Percentiles rank a stretch among this genome's conserved stretches.
Conservation (phyloP, 2,113 vertebrate genomes). For the Glareola pratincola region DNA sequence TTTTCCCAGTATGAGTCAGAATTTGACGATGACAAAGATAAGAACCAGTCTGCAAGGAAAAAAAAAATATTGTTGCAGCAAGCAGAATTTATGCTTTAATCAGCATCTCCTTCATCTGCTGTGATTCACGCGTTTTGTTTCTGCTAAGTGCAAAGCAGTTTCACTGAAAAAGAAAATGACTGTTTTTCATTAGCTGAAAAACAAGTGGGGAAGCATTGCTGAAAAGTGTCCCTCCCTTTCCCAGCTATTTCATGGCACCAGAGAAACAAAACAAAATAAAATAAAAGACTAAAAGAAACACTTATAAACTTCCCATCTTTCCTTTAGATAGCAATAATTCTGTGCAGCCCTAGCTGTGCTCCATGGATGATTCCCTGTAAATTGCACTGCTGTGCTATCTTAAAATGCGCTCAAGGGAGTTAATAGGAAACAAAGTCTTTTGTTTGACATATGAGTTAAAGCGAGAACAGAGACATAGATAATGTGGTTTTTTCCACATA, state of each 20-base stretch:
- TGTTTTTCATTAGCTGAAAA: neutral
- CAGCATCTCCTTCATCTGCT: conserved; percentile 23
- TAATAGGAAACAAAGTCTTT: neutral
- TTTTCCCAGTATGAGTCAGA: conserved; percentile 12
- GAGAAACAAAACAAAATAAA: neutral
- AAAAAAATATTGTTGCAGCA: neutral
- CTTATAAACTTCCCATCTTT: neutral
- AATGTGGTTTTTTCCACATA: neutral
- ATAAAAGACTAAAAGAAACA: neutral
- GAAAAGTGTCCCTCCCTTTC: neutral
- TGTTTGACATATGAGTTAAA: neutral
- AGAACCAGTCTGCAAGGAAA: neutral
- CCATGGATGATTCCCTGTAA: neutral
- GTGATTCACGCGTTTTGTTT: conserved; percentile 10
- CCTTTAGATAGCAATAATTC: neutral
- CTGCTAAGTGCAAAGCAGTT: neutral
- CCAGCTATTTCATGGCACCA: neutral
- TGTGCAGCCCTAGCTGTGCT: neutral
- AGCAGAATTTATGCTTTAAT: conserved; percentile 44
- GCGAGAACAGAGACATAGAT: neutral
- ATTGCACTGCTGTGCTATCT: neutral
- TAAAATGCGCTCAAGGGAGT: neutral
- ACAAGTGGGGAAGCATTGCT: neutral
- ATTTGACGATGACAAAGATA: neutral
- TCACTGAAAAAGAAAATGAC: neutral